Evolutionary conservation across 2,113 vertebrate genomes (phyloP).

Genomic region (Melozone crissalis): DNA sequence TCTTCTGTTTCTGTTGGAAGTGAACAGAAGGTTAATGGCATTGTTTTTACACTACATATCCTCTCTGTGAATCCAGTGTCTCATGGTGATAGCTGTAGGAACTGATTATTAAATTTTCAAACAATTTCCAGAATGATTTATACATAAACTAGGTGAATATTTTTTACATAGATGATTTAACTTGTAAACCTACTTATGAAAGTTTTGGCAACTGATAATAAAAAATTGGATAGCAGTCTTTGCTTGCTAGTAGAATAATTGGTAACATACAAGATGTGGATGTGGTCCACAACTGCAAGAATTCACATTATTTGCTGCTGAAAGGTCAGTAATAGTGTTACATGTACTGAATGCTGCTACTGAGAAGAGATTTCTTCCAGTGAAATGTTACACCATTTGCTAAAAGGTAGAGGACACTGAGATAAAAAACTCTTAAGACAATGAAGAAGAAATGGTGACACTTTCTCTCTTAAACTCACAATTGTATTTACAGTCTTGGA

Average conservation of each 20-base stretch:
- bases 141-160: not conserved
- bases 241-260: not conserved
- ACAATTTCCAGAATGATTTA: not conserved
- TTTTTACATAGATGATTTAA: not conserved
- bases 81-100: not conserved
- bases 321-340: not conserved
- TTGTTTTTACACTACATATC: not conserved
- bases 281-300: accelerated
- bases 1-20: not conserved
- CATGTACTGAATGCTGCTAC: not conserved
- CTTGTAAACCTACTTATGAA: not conserved
- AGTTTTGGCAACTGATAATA: not conserved
- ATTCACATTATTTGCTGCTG: not conserved
- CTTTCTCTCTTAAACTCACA: not conserved
- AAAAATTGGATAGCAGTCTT: not conserved
- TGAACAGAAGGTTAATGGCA: not conserved
- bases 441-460: not conserved
- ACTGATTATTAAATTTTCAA: not conserved
- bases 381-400: not conserved
- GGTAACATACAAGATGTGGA: not conserved
- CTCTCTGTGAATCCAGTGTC: not conserved
- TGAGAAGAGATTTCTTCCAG: not conserved
- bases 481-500: not conserved
- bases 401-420: not conserved
- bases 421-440: not conserved